Evolutionary conservation across 92 coral and sea anemone genomes (phyloP), one percentile per base, ranked within the genome.

Genomic region (Heliopora coerulea): DNA sequence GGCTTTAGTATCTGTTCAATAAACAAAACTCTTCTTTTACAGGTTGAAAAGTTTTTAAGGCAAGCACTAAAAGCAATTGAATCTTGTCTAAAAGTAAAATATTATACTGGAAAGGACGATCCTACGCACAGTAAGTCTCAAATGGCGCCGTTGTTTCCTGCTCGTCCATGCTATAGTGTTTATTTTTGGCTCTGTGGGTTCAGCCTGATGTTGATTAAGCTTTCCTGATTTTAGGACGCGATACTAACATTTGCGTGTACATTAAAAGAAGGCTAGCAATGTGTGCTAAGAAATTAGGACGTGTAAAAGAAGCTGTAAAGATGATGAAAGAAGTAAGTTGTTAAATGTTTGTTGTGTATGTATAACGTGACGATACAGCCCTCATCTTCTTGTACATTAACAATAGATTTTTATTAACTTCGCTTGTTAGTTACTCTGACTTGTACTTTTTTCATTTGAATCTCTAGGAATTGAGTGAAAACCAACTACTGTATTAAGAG

Each of bases 301-400:
- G 98, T 56, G 86, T 88, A 41, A 89, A 89, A 68, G 98, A 93
- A 73, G 98, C 98, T 24, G 88, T 90, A 49, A 93, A 93, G 78
- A 85, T 93, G 91, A 93, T 93, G 98, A 87, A 96, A 82, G 98
- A 93, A 84, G 98, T 93, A 78, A 52, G 97, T 82, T 25, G 27
- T n/a, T n/a, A n/a, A n/a, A n/a, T n/a, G n/a, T n/a, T n/a, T n/a
- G n/a, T n/a, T n/a, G n/a, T n/a, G n/a, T n/a, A n/a, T n/a, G n/a
- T n/a, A n/a, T n/a, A n/a, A n/a, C n/a, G n/a, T n/a, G n/a, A n/a
- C n/a, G n/a, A n/a, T n/a, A n/a, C n/a, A n/a, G n/a, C n/a, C n/a
- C n/a, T n/a, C n/a, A n/a, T n/a, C n/a, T n/a, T n/a, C n/a, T n/a
- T n/a, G n/a, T n/a, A n/a, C n/a, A n/a, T n/a, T n/a, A n/a, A n/a